Conservation (phyloP, 2,113 vertebrate species). For the Conger conger region DNA sequence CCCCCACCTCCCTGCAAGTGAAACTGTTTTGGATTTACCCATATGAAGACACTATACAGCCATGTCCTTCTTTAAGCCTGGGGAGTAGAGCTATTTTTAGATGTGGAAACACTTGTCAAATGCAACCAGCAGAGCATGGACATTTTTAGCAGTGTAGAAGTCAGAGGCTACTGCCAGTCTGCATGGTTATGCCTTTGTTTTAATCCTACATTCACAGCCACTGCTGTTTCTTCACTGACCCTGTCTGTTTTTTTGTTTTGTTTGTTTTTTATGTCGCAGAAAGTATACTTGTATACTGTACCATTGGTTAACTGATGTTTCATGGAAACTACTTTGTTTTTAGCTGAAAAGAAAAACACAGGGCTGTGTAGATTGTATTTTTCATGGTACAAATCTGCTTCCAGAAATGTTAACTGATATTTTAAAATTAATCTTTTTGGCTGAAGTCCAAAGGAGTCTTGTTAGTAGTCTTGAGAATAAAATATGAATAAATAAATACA, state of each 20-base stretch:
- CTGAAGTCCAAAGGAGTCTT: not conserved
- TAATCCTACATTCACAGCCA: not conserved
- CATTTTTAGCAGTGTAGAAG: not conserved
- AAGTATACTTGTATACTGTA: not conserved
- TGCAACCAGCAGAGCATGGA: not conserved
- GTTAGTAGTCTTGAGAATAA: not conserved
- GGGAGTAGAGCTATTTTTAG: not conserved
- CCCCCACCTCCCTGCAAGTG: not conserved
- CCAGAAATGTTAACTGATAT: not conserved
- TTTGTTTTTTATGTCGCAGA: not conserved
- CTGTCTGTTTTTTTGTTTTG: not conserved
- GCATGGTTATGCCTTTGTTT: not conserved
- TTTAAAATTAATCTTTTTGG: not conserved
- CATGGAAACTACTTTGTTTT: not conserved
- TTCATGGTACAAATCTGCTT: not conserved
- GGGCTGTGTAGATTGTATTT: not conserved
- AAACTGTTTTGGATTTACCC: not conserved
- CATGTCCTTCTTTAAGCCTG: not conserved
- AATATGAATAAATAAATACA: not conserved
- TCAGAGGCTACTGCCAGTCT: not conserved
- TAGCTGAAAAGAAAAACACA: not conserved
- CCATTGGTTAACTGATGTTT: not conserved
- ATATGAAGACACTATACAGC: not conserved
- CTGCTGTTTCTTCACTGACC: not conserved
- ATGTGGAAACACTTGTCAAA: not conserved